These are phyloP conservation scores for Alethe castanea DNA, from an alignment of 2,113 vertebrate species.

Conservation along the genomic window DNA sequence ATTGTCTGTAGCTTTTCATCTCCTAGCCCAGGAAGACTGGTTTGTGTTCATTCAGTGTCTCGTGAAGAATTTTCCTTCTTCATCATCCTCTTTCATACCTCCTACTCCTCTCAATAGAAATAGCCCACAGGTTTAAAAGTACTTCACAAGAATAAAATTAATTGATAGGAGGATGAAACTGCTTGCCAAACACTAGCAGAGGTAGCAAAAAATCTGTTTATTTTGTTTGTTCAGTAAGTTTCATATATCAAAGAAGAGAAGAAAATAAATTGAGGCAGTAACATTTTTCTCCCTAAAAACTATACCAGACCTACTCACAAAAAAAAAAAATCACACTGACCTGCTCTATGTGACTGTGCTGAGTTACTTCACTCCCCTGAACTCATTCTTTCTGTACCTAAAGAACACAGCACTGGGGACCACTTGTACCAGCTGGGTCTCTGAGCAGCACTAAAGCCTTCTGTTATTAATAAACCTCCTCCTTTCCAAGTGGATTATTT, in stretches of 20 bases:
- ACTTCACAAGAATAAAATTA: background rate
- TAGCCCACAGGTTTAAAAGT: background rate
- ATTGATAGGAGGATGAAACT: background rate
- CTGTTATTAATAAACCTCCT: slow-evolving; percentile 7
- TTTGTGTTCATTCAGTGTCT: background rate
- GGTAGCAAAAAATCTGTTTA: background rate
- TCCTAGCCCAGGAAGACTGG: background rate
- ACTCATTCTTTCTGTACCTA: background rate
- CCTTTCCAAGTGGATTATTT: slow-evolving; percentile 26
- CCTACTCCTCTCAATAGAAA: background rate
- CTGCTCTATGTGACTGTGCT: background rate
- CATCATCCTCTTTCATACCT: background rate
- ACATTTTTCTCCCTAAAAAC: background rate
- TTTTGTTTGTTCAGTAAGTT: background rate
- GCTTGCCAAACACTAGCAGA: background rate
- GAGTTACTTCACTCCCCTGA: background rate
- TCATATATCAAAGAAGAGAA: background rate
- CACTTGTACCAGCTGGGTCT: background rate
- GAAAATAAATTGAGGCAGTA: background rate
- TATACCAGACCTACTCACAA: background rate
- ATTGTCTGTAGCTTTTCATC: background rate
- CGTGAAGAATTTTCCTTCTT: background rate
- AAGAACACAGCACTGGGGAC: background rate
- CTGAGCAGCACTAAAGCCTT: background rate
- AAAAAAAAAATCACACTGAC: background rate